Conservation (phyloP, 2,888 invertebrate species). For the Neria commutata region DNA sequence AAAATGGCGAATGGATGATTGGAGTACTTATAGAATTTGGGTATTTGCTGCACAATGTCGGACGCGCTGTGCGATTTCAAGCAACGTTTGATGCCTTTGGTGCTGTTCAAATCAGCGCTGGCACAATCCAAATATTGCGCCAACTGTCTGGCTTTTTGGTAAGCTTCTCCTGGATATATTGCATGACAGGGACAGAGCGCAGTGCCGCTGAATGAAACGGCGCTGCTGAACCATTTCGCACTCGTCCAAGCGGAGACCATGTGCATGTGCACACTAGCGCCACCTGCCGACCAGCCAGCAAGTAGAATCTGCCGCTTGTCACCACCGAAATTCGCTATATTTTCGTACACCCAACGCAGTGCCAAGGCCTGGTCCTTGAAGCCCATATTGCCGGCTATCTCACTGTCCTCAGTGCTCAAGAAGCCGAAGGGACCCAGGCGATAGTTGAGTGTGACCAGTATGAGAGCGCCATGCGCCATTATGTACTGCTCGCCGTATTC, state of each 20-base stretch:
- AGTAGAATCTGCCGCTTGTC: conserved; percentile 72
- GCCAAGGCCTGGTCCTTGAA: conserved; percentile 76
- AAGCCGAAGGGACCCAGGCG: conserved; percentile 74
- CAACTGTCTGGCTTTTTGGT: conserved; percentile 18
- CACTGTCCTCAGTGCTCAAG: conserved; percentile 72
- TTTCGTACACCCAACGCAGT: conserved; percentile 71
- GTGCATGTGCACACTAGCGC: conserved; percentile 75
- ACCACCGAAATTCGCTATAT: conserved; percentile 74
- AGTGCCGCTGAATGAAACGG: conserved; percentile 32
- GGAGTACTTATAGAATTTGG: conserved; percentile 60
- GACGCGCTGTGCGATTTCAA: conserved; percentile 68
- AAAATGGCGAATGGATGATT: conserved; percentile 75
- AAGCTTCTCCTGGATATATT: conserved; percentile 14
- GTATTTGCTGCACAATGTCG: conserved; percentile 64
- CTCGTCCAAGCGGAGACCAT: conserved; percentile 67
- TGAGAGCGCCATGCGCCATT: conserved; percentile 68
- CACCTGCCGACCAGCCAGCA: conserved; percentile 74
- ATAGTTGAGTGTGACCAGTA: conserved; percentile 72
- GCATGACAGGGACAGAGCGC: conserved; percentile 32
- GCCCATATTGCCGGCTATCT: conserved; percentile 74
- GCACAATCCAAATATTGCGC: conserved; percentile 28
- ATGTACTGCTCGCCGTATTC: conserved; percentile 66
- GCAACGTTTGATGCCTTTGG: conserved; percentile 68
- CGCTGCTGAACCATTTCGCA: conserved; percentile 41
- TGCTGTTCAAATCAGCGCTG: not conserved